Evolutionary conservation across 1,140 invertebrate genomes (phyloP).

Genomic region (Hypothenemus hampei): DNA sequence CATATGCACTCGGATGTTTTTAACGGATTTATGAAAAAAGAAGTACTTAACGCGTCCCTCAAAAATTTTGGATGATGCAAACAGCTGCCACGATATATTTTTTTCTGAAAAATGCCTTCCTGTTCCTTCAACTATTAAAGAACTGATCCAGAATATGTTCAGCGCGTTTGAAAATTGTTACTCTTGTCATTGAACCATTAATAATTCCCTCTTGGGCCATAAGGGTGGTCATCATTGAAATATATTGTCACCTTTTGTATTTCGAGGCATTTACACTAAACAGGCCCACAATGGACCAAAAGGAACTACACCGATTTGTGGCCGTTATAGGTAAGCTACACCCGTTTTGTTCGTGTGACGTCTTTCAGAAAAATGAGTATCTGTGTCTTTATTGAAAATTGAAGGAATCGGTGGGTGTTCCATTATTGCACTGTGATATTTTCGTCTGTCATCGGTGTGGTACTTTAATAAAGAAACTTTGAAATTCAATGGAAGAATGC

Average conservation of each 20-base stretch:
- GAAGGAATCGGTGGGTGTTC: constrained; percentile 14
- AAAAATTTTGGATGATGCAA: no score
- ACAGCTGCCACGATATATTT: no score
- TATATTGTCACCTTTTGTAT: constrained; percentile 33
- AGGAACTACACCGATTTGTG: constrained; percentile 34
- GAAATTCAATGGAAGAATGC: no score
- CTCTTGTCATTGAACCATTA: constrained; percentile 22
- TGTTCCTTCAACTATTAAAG: no score
- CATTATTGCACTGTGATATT: constrained; percentile 6
- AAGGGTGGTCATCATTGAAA: constrained; percentile 29
- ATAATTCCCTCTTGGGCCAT: constrained; percentile 15
- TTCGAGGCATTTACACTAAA: constrained; percentile 30
- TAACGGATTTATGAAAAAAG: no score
- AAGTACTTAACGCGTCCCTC: no score
- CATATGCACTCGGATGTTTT: no score
- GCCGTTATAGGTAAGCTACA: constrained; percentile 25
- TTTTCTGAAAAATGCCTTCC: no score
- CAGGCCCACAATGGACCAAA: constrained; percentile 26
- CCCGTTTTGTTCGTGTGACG: constrained; percentile 24
- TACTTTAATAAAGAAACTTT: no score
- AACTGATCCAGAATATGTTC: no score
- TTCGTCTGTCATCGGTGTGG: constrained; percentile 15
- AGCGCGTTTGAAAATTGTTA: no score
- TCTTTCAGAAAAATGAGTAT: constrained; percentile 27
- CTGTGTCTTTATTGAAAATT: constrained; percentile 18